Percentiles rank a stretch among this genome's conserved stretches.
Evolutionary conservation across 2,113 vertebrate genomes (phyloP).

Genomic region (Murina feae): DNA sequence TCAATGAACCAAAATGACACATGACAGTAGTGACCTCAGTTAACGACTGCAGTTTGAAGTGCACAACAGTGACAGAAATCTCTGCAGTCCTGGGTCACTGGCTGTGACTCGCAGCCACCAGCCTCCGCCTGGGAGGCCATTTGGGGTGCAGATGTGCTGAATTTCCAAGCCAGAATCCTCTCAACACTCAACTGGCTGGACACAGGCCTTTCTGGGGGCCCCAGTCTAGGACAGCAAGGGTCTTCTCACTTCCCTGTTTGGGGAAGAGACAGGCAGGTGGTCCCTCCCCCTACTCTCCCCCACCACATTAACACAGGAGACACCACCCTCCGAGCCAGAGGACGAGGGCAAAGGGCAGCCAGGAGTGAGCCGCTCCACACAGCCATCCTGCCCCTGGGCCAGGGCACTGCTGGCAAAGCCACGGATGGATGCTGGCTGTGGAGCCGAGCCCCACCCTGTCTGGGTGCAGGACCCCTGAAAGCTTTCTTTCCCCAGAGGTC

Average conservation of each 20-base stretch:
- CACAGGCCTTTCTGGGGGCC: neutral
- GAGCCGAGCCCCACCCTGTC: neutral
- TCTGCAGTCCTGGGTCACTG: neutral
- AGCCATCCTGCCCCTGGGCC: neutral
- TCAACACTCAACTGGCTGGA: neutral
- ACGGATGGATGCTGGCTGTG: neutral
- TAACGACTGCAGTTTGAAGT: neutral
- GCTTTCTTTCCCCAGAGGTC: neutral
- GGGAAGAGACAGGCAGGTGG: neutral
- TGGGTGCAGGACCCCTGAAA: neutral
- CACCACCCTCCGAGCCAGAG: neutral
- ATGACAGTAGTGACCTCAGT: neutral
- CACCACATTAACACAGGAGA: neutral
- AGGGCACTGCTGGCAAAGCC: neutral
- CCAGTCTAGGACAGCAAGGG: neutral
- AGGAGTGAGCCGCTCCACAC: neutral
- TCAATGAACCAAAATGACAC: neutral
- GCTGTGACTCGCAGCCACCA: neutral
- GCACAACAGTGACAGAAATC: neutral
- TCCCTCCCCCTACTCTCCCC: neutral
- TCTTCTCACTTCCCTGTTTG: neutral
- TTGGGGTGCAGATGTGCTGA: neutral
- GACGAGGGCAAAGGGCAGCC: neutral
- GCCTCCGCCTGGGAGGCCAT: neutral
- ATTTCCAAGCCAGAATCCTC: constrained; percentile 7